These are phyloP conservation scores for Dromiciops gliroides DNA, from an alignment of 2,113 vertebrate species.

Conservation along the genomic window DNA sequence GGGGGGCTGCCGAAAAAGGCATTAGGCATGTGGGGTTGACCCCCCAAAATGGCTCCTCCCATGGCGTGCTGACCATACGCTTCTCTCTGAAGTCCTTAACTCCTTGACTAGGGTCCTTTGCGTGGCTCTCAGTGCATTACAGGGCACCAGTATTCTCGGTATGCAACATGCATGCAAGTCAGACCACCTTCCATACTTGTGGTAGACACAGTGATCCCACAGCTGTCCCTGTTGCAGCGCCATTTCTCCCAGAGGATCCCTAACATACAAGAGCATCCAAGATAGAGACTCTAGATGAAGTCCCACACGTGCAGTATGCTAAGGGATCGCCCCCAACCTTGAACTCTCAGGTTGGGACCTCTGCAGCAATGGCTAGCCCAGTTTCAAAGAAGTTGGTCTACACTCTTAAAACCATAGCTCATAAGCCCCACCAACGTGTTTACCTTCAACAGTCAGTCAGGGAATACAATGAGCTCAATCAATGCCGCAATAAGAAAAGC, in stretches of 20 bases:
- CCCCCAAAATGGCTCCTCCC: too few species aligned
- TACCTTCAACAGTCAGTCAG: neutral
- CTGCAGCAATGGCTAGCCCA: neutral
- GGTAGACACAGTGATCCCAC: neutral
- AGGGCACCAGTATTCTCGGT: too few species aligned
- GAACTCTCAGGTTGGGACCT: neutral
- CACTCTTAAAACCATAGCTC: neutral
- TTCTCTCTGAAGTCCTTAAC: neutral
- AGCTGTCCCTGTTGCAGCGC: neutral
- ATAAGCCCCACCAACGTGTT: neutral
- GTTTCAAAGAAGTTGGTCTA: neutral
- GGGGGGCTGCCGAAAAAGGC: too few species aligned
- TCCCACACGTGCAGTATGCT: too few species aligned
- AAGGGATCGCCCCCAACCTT: neutral
- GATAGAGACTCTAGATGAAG: neutral
- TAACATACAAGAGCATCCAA: neutral
- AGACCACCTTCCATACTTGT: neutral
- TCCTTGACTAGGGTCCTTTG: too few species aligned
- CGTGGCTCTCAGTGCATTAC: neutral
- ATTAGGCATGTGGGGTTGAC: too few species aligned
- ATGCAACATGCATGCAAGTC: neutral
- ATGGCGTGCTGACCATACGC: too few species aligned
- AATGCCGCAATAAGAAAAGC: neutral
- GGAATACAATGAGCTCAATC: neutral
- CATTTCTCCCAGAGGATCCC: neutral